These are phyloP conservation scores for Drosophila navojoa DNA, from an alignment of 1,140 invertebrate genomes.

Conservation along the genomic window DNA sequence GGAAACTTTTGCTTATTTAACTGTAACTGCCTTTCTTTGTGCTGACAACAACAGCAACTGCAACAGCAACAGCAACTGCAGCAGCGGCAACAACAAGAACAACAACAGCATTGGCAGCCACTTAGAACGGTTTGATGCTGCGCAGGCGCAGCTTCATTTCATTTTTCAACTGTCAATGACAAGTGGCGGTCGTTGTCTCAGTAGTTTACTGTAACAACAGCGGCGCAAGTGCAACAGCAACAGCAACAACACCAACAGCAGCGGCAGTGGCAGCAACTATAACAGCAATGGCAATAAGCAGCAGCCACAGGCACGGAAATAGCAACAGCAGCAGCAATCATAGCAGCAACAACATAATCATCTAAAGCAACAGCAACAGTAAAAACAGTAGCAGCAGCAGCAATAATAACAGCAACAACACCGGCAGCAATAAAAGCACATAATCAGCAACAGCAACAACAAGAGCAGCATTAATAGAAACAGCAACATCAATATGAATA, in stretches of 20 bases:
- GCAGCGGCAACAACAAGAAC: no score
- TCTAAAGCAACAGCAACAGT: slow-evolving; percentile 9
- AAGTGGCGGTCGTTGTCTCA: slow-evolving; percentile 25
- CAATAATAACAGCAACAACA: no score
- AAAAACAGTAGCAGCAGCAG: no score
- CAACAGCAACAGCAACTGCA: background rate
- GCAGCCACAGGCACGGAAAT: no score
- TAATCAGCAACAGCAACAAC: background rate
- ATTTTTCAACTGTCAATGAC: slow-evolving; percentile 41
- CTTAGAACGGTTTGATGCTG: slow-evolving; percentile 37
- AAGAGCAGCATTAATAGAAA: background rate
- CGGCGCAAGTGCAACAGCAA: slow-evolving; percentile 46
- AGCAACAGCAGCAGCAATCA: no score
- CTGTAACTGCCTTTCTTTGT: slow-evolving; percentile 53
- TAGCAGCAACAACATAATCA: slow-evolving; percentile 20
- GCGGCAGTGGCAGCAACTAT: background rate
- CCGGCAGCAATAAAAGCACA: background rate
- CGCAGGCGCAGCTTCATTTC: slow-evolving; percentile 43
- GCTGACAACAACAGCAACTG: slow-evolving; percentile 28
- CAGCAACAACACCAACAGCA: slow-evolving; percentile 16
- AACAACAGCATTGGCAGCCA: slow-evolving; percentile 12
- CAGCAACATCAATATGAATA: background rate
- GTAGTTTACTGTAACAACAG: slow-evolving; percentile 45
- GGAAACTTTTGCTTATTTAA: slow-evolving; percentile 74
- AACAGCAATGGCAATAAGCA: no score